phyloP scores from a whole-genome alignment of 2,888 invertebrate species.

The Lutraria lutraria region DNA sequence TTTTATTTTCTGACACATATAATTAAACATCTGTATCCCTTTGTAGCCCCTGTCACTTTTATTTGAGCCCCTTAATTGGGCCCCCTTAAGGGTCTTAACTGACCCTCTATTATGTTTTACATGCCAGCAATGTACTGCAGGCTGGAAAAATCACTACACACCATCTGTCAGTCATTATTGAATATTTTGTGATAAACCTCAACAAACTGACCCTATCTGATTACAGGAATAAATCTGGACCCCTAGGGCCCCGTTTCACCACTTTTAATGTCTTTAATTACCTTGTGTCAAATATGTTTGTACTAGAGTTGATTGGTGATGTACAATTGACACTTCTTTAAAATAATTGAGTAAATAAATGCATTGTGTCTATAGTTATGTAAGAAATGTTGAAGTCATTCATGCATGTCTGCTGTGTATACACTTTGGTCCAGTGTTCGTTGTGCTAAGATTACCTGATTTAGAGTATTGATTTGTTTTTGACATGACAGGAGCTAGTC shows the following conservation, averaged over 20 bases:
- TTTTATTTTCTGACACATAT: background rate
- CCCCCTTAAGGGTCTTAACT: background rate
- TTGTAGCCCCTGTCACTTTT: slow-evolving; percentile 58
- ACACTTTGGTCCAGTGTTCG: background rate
- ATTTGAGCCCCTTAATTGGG: slow-evolving; percentile 15
- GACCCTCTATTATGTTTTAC: background rate
- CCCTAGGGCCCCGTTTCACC: slow-evolving; percentile 38
- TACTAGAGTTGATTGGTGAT: background rate
- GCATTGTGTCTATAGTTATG: background rate
- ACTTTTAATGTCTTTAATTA: slow-evolving; percentile 56
- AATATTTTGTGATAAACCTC: background rate
- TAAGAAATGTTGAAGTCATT: background rate
- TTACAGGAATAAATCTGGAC: background rate
- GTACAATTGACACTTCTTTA: background rate
- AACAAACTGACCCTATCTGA: background rate
- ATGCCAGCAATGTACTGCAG: background rate
- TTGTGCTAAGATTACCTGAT: background rate
- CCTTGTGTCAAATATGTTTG: background rate
- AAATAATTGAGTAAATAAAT: background rate
- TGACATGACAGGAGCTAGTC: slow-evolving; percentile 17
- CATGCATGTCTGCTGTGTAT: slow-evolving; percentile 16
- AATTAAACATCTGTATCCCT: slow-evolving; percentile 9
- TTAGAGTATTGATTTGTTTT: slow-evolving; percentile 3
- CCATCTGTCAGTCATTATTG: slow-evolving; percentile 30
- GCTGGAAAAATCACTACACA: background rate